Percentiles rank a stretch among this genome's conserved stretches.
Conservation (phyloP, 2,888 invertebrate genomes). For the Perithous albicinctus region DNA sequence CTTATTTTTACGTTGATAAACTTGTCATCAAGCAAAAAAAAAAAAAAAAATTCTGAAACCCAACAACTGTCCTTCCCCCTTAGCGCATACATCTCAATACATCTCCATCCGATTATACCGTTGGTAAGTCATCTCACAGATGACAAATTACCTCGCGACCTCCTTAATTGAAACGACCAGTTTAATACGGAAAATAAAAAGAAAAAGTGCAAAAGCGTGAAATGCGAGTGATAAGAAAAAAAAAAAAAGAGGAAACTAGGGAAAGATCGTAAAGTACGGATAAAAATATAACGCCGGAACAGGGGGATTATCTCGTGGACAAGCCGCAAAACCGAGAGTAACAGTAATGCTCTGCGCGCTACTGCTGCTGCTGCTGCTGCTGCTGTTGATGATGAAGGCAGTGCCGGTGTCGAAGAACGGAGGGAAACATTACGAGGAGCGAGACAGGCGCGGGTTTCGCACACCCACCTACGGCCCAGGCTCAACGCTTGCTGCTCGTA, state of each 20-base stretch:
- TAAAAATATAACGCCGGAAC: conserved; percentile 49
- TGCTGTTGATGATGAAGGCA: conserved; percentile 43
- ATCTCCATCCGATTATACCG: not conserved
- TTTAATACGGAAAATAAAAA: not conserved
- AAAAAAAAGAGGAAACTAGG: not conserved
- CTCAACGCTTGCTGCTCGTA: too few species aligned
- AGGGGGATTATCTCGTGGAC: conserved; percentile 61
- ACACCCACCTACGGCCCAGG: conserved; percentile 62
- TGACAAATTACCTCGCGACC: not conserved
- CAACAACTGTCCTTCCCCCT: too few species aligned
- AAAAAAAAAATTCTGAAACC: too few species aligned
- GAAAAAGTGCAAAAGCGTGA: not conserved
- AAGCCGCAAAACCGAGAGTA: conserved; percentile 68
- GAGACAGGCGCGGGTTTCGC: conserved; percentile 48
- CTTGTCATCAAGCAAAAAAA: too few species aligned
- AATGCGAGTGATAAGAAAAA: conserved; percentile 11
- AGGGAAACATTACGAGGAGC: conserved; percentile 61
- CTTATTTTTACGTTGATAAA: too few species aligned
- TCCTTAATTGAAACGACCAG: not conserved
- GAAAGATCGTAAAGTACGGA: conserved; percentile 22
- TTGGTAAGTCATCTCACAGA: not conserved
- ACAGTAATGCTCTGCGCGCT: conserved; percentile 62
- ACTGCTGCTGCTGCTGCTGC: too few species aligned
- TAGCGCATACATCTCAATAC: too few species aligned
- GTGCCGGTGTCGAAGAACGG: conserved; percentile 40